Base-by-base conservation (phyloP, 2,888 invertebrate genomes). In the Drosophila lacicola region DNA sequence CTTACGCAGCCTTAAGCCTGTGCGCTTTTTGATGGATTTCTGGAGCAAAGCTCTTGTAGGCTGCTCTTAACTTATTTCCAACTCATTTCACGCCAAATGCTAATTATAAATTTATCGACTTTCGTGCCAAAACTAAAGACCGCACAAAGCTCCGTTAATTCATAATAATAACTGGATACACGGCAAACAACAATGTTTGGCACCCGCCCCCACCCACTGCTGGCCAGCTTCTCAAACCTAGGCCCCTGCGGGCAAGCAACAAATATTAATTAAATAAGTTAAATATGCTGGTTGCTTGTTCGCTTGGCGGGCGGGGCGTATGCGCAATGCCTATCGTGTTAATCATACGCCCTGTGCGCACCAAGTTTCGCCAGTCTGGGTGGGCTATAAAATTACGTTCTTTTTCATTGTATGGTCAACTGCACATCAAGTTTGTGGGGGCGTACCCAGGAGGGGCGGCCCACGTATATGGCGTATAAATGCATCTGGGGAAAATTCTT, bases 21-120 rank as follows among this genome's bases (percentile, higher is more conserved):
- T 3, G 49, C 21, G 39, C 17, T n/a, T 13, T 33, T 21, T 50
- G 33, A 37, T 33, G 49, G 14, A 49, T 14, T 65, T 36, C 17
- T 36, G 17, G 42, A 17, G 36, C 10, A 55, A 56, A 54, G 45
- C 50, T 39, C 34, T 45, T 33, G 64, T 42, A 36, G 53, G 34
- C 64, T 13, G 53, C 13, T 41, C 21, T 54, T 56, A 49, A 36
- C 29, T 47, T 58, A 61, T 62, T 79, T 65, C 51, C 68, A 64
- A 41, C 50, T 68, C 75, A 74, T 74, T 87, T 77, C 70, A 70
- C 71, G 70, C 63, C 68, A 54, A 65, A 49, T 63, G 70, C 82
- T 85, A 79, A 82, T 88, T 85, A 85, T 82, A 75, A 79, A 82
- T 85, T 88, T 74, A 82, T 78, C 70, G 79, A 69, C 74, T 78